A percentile compares a stretch with the other conserved stretches of the same genome.
phyloP scores from a whole-genome alignment of 2,113 vertebrate genomes.

The Felis catus region F.catus_Fca126_mat1.0 CM031417.1:39954501-39955000 shows the following conservation, averaged over 20 bases:
- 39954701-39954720: too few species aligned
- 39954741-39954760: not conserved
- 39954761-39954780: not conserved
- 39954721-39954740: too few species aligned
- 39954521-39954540: too few species aligned
- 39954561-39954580: too few species aligned
- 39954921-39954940: not conserved
- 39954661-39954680: too few species aligned
- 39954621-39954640: too few species aligned
- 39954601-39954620: too few species aligned
- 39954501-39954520: too few species aligned
- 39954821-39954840: not conserved
- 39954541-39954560: too few species aligned
- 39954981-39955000: not conserved
- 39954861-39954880: conserved; percentile 14
- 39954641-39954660: too few species aligned
- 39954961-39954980: not conserved
- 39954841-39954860: not conserved
- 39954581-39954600: too few species aligned
- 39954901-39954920: not conserved
- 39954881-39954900: not conserved
- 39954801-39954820: not conserved
- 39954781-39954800: not conserved
- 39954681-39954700: too few species aligned
- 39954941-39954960: not conserved